Conservation (phyloP, 2,888 invertebrate species). For the Molorchus minor region DNA sequence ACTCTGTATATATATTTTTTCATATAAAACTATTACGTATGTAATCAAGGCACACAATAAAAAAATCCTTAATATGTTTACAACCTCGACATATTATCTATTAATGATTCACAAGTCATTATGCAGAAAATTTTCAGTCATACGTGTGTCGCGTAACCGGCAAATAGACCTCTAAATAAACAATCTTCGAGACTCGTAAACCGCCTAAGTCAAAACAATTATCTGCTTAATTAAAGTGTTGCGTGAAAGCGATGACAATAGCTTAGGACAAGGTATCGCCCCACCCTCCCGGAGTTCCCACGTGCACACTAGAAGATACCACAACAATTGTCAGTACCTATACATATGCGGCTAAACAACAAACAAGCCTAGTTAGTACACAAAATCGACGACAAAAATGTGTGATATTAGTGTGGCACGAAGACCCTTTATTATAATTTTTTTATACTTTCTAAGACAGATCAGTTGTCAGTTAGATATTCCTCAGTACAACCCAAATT, state of each 20-base stretch:
- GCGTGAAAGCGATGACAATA: conserved; percentile 32
- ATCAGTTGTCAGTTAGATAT: conserved; percentile 43
- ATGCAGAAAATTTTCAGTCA: conserved; percentile 5
- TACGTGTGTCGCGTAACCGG: neutral
- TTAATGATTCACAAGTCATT: conserved; percentile 17
- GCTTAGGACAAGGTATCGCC: conserved; percentile 56
- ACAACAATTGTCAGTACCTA: conserved; percentile 53
- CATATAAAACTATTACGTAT: conserved; percentile 16
- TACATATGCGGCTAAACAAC: conserved; percentile 46
- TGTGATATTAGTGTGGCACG: conserved; percentile 54
- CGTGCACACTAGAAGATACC: conserved; percentile 54
- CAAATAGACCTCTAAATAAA: conserved; percentile 7
- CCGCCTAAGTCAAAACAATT: conserved; percentile 21
- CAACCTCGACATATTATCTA: conserved; percentile 17
- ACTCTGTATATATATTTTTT: too few relatives aligned
- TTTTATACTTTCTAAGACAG: conserved; percentile 27
- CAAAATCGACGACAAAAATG: conserved; percentile 45
- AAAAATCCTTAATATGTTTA: conserved; percentile 14
- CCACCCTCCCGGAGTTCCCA: conserved; percentile 52
- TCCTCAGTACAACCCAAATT: conserved; percentile 34
- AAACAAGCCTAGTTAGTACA: conserved; percentile 37
- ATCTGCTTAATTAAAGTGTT: conserved; percentile 17
- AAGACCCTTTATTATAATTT: conserved; percentile 42
- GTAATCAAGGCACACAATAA: conserved; percentile 4
- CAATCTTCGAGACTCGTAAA: conserved; percentile 22